A percentile compares a stretch with the other conserved stretches of the same genome.
These are phyloP conservation scores for Thelohanellus kitauei DNA, from an alignment of 30 jellyfish, hydroid and myxozoan genomes.

Conservation along the genomic window DNA sequence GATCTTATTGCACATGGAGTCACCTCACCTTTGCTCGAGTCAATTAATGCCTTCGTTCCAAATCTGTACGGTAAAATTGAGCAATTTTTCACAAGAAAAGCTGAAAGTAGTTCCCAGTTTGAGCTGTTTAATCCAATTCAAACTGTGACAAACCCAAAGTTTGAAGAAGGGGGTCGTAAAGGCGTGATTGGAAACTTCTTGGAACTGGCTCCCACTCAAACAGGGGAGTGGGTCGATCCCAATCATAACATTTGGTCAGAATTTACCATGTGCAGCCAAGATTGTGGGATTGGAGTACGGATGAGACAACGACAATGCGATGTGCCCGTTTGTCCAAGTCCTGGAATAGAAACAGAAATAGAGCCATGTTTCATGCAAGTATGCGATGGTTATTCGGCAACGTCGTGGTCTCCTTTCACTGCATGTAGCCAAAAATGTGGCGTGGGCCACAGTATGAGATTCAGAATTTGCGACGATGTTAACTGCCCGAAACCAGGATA, in stretches of 20 bases:
- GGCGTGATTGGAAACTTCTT: neutral
- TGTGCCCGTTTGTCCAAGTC: slow-evolving; percentile 79
- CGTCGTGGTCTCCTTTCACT: slow-evolving; percentile 42
- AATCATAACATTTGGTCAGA: slow-evolving; percentile 24
- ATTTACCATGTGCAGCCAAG: slow-evolving; percentile 29
- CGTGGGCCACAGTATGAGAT: slow-evolving; percentile 40
- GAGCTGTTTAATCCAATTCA: neutral
- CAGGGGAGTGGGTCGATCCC: slow-evolving; percentile 1
- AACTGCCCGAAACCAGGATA: slow-evolving; percentile 50
- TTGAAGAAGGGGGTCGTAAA: neutral
- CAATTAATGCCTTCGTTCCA: neutral
- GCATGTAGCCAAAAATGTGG: slow-evolving; percentile 71
- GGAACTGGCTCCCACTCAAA: neutral
- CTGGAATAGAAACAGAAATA: slow-evolving; percentile 66
- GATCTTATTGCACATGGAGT: neutral
- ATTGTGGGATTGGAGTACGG: slow-evolving; percentile 80
- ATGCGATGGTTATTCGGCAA: slow-evolving; percentile 29
- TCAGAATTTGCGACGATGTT: slow-evolving; percentile 24
- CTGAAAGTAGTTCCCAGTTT: no score
- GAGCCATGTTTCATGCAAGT: slow-evolving; percentile 26
- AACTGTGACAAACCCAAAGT: neutral
- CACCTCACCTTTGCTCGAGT: neutral
- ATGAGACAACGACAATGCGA: slow-evolving; percentile 44
- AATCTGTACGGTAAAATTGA: neutral
- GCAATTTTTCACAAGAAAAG: no score